Base-by-base conservation (phyloP, 2,113 vertebrate species). In the Pterocles orientalis region DNA sequence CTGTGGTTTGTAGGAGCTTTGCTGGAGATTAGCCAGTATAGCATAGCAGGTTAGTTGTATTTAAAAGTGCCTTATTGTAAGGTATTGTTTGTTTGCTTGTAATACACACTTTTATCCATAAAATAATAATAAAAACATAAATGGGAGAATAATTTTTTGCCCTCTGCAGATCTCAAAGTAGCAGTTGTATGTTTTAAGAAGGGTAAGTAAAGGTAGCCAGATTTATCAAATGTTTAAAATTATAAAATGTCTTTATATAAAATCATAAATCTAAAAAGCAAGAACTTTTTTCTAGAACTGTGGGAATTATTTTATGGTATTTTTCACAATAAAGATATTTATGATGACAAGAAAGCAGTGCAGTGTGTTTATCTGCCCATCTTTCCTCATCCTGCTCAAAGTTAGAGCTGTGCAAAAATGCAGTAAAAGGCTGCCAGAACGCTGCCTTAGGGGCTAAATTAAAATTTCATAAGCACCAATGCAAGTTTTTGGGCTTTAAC, bases 281-380 rank as follows among this genome's bases (percentile, higher is more conserved):
- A 92, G 95, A 96, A 92, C 84, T 96, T 90, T 97, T 97, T 95
- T 96, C 97, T 97, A 96, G 81, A 97, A 97, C 90, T 96, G 96
- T 96, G 96, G 98, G 97, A 97, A 97, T 92, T 97, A 96, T 98
- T 98, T 98, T 98, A 97, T 96, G 97, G 97, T 96, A 97, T 95
- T 98, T 98, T 98, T 98, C 98, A 98, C 97, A 98, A 98, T 98
- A 98, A 98, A 98, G 95, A 95, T 98, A 98, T 98, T 98, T 98
- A 98, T 98, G 98, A 97, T 97, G 97, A 98, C 62, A 80, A 94
- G 66, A 84, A 80, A 66, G 47, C 88, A 82, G 61, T 3, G 14
- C 26, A 21, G 60, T 75, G 84, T 72, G 6, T 88, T 31, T 94
- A 76, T 94, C 64, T 76, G 68, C 61, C 69, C 47, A 84, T 84